Conservation (phyloP, 2,113 vertebrate genomes). For the Proterorhinus semilunaris region DNA sequence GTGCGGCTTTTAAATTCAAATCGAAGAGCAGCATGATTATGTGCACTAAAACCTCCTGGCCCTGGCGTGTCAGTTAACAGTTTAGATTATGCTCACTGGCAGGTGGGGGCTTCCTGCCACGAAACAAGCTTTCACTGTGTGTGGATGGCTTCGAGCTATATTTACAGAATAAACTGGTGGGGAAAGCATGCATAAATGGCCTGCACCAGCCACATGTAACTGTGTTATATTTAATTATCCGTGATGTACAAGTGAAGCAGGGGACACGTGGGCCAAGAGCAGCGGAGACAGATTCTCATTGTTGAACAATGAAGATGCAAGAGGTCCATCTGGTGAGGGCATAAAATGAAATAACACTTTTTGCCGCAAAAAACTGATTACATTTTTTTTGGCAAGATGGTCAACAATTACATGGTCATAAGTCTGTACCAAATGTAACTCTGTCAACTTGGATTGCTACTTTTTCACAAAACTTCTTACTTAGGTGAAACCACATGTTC, state of each 20-base stretch:
- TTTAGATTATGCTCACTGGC: conserved; percentile 17
- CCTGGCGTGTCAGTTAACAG: conserved; percentile 30
- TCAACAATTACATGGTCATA: conserved; percentile 24
- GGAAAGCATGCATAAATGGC: conserved; percentile 30
- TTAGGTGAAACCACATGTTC: too few relatives aligned
- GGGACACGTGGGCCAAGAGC: not conserved
- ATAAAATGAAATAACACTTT: conserved; percentile 27
- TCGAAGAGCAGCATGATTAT: conserved; percentile 19
- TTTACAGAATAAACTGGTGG: conserved; percentile 4
- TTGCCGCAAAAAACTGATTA: conserved; percentile 19
- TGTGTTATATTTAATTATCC: conserved; percentile 15
- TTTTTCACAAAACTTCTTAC: too few relatives aligned
- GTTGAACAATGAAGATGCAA: conserved; percentile 37
- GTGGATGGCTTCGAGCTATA: conserved; percentile 23
- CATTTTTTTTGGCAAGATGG: conserved; percentile 15
- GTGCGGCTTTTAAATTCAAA: conserved; percentile 9
- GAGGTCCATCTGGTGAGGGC: conserved; percentile 45
- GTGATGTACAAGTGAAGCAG: not conserved
- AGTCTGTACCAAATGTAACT: conserved; percentile 1
- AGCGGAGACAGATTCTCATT: conserved; percentile 21
- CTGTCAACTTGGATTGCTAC: too few relatives aligned
- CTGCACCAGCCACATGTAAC: not conserved
- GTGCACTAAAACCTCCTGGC: conserved; percentile 27
- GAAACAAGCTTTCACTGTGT: conserved; percentile 23
- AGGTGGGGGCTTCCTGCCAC: conserved; percentile 32